Evolutionary conservation across 2,888 invertebrate genomes (phyloP).

Genomic region (Acanthacorydalis orientalis): DNA sequence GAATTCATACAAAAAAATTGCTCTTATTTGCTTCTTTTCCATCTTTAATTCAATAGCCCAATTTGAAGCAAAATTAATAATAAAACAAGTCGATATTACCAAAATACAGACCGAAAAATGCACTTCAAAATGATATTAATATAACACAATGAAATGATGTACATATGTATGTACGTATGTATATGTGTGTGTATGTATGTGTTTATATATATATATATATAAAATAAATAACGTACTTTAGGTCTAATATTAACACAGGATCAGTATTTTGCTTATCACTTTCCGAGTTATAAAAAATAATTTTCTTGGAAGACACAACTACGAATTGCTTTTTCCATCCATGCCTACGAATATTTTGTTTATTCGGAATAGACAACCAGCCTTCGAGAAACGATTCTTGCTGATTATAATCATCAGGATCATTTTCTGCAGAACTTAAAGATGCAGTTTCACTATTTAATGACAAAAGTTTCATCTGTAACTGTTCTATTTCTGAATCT

Average conservation of each 20-base stretch:
- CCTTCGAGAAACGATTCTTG: constrained; percentile 77
- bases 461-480: constrained; percentile 68
- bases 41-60: too few species aligned
- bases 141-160: too few species aligned
- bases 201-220: not conserved
- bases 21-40: too few species aligned
- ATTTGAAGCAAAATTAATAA: too few species aligned
- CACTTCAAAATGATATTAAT: too few species aligned
- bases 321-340: constrained; percentile 97
- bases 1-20: too few species aligned
- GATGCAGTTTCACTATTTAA: constrained; percentile 78
- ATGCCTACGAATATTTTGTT: constrained; percentile 86
- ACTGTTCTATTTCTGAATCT: constrained; percentile 87
- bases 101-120: too few species aligned
- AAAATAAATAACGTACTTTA: constrained; percentile 58
- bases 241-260: constrained; percentile 86
- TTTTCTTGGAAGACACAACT: constrained; percentile 90
- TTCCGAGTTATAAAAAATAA: constrained; percentile 93
- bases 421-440: constrained; percentile 77
- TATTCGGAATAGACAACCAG: constrained; percentile 89
- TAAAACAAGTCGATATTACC: too few species aligned
- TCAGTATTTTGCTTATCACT: constrained; percentile 87
- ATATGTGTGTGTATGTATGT: not conserved
- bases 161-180: not conserved
- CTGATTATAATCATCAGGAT: constrained; percentile 53